Evolutionary conservation across 2,797 vertebrate genomes (phyloP).

Genomic region (Sus cebifrons): DNA sequence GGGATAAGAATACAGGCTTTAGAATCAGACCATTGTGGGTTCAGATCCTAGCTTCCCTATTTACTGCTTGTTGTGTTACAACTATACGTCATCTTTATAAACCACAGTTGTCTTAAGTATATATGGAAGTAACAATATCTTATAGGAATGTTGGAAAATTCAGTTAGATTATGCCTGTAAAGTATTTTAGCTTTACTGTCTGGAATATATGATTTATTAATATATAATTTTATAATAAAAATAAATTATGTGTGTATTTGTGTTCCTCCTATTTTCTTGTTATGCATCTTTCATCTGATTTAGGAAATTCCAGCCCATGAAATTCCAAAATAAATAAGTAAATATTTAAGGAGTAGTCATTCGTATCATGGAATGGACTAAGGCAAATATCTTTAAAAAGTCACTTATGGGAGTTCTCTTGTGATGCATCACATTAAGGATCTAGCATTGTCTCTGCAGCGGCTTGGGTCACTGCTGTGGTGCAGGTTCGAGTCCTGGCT

Average conservation of each 20-base stretch:
- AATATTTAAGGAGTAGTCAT: neutral
- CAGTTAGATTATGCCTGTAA: neutral
- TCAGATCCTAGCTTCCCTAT: neutral
- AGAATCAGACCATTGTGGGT: neutral
- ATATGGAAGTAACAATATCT: neutral
- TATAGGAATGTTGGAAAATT: slow-evolving; percentile 35
- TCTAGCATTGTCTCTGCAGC: no score
- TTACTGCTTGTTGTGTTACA: neutral
- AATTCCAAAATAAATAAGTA: slow-evolving; percentile 31
- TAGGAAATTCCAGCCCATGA: neutral
- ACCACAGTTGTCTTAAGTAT: neutral
- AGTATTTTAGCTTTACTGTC: neutral
- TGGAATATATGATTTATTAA: neutral
- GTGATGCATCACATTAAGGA: no score
- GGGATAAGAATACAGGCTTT: neutral
- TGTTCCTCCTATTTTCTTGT: slow-evolving; percentile 21
- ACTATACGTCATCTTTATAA: slow-evolving; percentile 30
- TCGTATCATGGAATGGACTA: neutral
- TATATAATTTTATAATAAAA: slow-evolving; percentile 40
- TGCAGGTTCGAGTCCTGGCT: no score
- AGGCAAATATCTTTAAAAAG: neutral
- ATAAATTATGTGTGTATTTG: neutral
- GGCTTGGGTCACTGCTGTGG: no score
- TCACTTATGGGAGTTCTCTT: no score
- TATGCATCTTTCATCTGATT: slow-evolving; percentile 44